A percentile compares a stretch with the other conserved stretches of the same genome.
phyloP scores from a whole-genome alignment of 2,113 vertebrate genomes.

The Oncorhynchus tshawytscha region DNA sequence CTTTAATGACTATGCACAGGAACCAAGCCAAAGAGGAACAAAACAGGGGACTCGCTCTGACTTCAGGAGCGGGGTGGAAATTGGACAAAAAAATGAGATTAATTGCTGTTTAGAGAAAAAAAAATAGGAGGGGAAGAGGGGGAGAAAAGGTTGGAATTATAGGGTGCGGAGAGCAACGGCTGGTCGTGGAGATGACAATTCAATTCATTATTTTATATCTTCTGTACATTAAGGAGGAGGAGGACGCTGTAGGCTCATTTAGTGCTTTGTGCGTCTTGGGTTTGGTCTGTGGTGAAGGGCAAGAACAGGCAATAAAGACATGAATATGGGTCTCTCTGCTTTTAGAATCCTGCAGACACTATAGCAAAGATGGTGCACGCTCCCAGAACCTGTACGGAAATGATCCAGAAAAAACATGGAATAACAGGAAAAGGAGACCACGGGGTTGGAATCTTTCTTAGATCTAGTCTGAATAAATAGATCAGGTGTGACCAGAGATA shows the following conservation, averaged over 20 bases:
- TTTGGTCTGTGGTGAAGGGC: conserved; percentile 21
- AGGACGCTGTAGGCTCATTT: conserved; percentile 31
- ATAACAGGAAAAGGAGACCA: too few species aligned
- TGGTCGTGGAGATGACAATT: conserved; percentile 96
- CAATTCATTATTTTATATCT: conserved; percentile 81
- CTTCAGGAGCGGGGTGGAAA: conserved; percentile 98
- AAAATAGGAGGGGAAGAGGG: conserved; percentile 91
- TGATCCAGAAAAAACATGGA: neutral
- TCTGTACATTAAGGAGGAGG: conserved; percentile 85
- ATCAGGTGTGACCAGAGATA: conserved; percentile 7
- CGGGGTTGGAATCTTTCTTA: too few species aligned
- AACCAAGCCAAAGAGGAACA: conserved; percentile 99
- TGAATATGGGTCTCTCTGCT: neutral
- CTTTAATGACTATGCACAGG: conserved; percentile 99
- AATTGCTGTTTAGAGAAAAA: conserved; percentile 99
- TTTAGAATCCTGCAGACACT: conserved; percentile 14
- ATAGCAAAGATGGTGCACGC: neutral
- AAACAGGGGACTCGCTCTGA: conserved; percentile 99
- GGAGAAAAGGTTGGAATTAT: conserved; percentile 98
- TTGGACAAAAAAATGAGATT: conserved; percentile 99
- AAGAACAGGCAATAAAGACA: conserved; percentile 13
- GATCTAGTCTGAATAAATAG: neutral
- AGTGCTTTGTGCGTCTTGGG: conserved; percentile 22
- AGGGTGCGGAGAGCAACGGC: conserved; percentile 95
- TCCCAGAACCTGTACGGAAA: neutral